Base-by-base conservation (phyloP, 1,140 invertebrate species). In the Drosophila nasuta region DNA sequence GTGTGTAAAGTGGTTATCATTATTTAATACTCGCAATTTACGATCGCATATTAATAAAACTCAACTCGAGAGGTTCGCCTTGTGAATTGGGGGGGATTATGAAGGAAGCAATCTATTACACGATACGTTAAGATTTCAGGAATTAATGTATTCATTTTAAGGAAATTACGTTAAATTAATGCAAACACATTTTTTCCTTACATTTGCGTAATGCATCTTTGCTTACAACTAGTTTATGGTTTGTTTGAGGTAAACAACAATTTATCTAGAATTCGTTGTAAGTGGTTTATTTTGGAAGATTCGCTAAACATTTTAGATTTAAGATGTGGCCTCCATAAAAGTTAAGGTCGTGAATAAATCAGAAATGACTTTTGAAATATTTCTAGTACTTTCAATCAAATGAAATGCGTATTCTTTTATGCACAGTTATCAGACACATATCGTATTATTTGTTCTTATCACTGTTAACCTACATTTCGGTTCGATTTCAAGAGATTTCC, bases 1-100 rank as follows among this genome's bases (percentile, higher is more conserved):
- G 13, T 35, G 56, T 58, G 38, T 58, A 58, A 43, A 43, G 41
- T 43, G 41, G 41, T n/a, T 43, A n/a, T 43, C 5, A 43, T 43
- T n/a, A 43, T 13, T 43, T 43, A 13, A 43, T 5, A 6, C 41
- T 13, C 41, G 41, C 5, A 43, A 43, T 43, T 43, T 43, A 43
- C 41, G 41, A 43, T 43, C 11, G 1, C 7, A 6, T 13, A 43
- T 43, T 43, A 43, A 43, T 43, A 13, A 25, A 43, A 43, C 3
- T 43, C 13, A 43, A 43, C 41, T 43, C 4, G 41, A 43, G 7
- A 38, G 35, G 35, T 38, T 38, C 6, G 35, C 35, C 41, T 43
- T 43, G 41, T n/a, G 41, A 41, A 41, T 41, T 41, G 38, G 11
- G 0, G 41, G 5, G 41, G 41, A 43, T 43, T 43, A 43, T n/a